Evolutionary conservation across 2,888 invertebrate genomes (phyloP).

Genomic region (Lepidochitona cinerea): DNA sequence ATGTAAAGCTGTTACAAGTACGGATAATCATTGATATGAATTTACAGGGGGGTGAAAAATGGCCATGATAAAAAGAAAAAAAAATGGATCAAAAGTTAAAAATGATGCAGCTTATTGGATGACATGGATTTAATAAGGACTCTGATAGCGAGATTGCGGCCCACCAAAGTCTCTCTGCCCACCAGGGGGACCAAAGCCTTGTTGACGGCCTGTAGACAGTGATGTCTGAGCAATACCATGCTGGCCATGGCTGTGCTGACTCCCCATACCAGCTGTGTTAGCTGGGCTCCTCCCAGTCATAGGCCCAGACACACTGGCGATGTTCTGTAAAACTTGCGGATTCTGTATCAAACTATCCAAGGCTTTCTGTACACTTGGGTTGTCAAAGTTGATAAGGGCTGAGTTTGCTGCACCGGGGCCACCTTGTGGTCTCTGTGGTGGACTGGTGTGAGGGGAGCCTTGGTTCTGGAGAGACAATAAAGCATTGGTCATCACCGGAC

Average conservation of each 20-base stretch:
- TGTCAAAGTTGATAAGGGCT: conserved; percentile 69
- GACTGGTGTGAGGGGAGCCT: not conserved
- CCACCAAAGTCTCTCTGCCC: too few species aligned
- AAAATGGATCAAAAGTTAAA: too few species aligned
- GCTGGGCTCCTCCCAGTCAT: not conserved
- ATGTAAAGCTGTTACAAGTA: too few species aligned
- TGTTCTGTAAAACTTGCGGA: conserved; percentile 68
- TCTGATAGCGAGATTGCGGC: too few species aligned
- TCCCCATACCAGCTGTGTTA: not conserved
- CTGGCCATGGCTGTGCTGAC: not conserved
- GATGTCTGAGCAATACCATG: not conserved
- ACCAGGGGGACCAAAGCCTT: too few species aligned
- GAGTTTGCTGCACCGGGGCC: conserved; percentile 19
- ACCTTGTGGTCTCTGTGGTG: not conserved
- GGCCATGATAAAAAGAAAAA: too few species aligned
- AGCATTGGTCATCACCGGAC: conserved; percentile 13
- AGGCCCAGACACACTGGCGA: conserved; percentile 22
- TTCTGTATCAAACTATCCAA: conserved; percentile 71
- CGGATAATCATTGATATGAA: too few species aligned
- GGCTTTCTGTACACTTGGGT: conserved; percentile 71
- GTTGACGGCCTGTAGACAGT: not conserved
- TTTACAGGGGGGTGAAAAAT: too few species aligned
- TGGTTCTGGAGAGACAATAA: conserved; percentile 6
- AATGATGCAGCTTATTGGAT: too few species aligned
- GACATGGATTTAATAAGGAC: too few species aligned